Conservation (phyloP, 2,888 invertebrate genomes). For the Coleophora deauratella region DNA sequence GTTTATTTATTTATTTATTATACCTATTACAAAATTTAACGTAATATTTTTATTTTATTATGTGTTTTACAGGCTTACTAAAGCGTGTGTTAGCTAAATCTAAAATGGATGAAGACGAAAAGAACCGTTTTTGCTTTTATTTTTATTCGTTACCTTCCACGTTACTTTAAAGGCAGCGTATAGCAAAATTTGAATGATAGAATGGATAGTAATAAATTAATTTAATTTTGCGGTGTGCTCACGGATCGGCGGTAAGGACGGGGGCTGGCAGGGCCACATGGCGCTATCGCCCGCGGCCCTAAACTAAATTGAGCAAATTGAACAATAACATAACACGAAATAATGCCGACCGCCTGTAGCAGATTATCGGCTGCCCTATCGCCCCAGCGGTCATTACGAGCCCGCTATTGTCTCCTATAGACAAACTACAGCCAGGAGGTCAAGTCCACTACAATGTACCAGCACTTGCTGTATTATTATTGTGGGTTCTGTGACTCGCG, state of each 20-base stretch:
- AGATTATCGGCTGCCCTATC: constrained; percentile 33
- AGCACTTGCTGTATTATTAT: neutral
- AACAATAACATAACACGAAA: constrained; percentile 22
- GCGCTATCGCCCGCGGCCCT: too few species aligned
- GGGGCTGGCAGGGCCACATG: constrained; percentile 36
- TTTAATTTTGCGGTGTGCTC: constrained; percentile 58
- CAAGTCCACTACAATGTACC: constrained; percentile 4
- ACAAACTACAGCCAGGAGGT: constrained; percentile 26
- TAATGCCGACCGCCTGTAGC: constrained; percentile 37
- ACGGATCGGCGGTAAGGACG: constrained; percentile 47
- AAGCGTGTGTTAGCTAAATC: too few species aligned
- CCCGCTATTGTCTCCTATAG: constrained; percentile 4
- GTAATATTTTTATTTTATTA: too few species aligned
- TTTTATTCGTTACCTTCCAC: neutral
- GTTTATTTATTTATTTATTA: too few species aligned
- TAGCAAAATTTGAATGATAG: constrained; percentile 35
- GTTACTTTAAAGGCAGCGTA: constrained; percentile 6
- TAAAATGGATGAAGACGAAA: too few species aligned
- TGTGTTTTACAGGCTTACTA: too few species aligned
- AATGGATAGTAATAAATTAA: constrained; percentile 39
- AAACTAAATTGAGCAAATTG: constrained; percentile 19
- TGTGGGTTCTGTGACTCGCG: too few species aligned
- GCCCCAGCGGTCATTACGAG: constrained; percentile 24
- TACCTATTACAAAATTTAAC: too few species aligned
- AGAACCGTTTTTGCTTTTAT: too few species aligned